These are phyloP conservation scores for Ectemnius lituratus DNA, from an alignment of 2,888 invertebrate genomes.

Conservation along the genomic window DNA sequence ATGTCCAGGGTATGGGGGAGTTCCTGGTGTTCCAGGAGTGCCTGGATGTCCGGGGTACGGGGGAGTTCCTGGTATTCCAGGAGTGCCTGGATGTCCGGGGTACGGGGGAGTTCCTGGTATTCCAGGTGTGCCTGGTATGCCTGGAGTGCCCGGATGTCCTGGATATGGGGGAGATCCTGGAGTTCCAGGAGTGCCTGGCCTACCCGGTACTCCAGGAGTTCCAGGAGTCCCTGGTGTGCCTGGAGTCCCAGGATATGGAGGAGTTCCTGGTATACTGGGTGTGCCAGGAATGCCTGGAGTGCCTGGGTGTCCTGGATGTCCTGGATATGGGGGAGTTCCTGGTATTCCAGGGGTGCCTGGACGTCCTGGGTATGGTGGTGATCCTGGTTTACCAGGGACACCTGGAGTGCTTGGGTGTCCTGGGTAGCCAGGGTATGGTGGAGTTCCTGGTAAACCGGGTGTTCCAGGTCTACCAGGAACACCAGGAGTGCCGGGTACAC, in stretches of 20 bases:
- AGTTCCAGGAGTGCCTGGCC: neutral
- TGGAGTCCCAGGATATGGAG: slow-evolving; percentile 38
- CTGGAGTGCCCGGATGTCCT: neutral
- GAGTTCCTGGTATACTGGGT: slow-evolving; percentile 10
- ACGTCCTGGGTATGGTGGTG: slow-evolving; percentile 35
- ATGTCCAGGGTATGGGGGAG: slow-evolving; percentile 60
- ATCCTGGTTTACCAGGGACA: slow-evolving; percentile 1
- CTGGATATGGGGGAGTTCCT: neutral
- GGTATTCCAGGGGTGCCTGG: slow-evolving; percentile 19
- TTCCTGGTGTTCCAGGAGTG: slow-evolving; percentile 61
- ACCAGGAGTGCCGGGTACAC: slow-evolving; percentile 27
- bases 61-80: slow-evolving; percentile 20
- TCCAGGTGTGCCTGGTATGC: slow-evolving; percentile 7
- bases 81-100: slow-evolving; percentile 24
- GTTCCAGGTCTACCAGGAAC: slow-evolving; percentile 17
- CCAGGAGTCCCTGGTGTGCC: slow-evolving; percentile 15
- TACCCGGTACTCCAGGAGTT: neutral
- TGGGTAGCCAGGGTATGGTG: slow-evolving; percentile 46
- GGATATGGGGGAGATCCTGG: neutral
- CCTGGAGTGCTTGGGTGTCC: neutral
- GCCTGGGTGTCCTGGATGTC: neutral
- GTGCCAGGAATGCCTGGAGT: slow-evolving; percentile 27
- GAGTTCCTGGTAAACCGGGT: slow-evolving; percentile 35
- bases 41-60: slow-evolving; percentile 55
- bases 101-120: slow-evolving; percentile 56